A percentile compares a stretch with the other conserved stretches of the same genome.
Evolutionary conservation across 2,888 invertebrate species (phyloP).

Genomic region (Andrena marginata): DNA sequence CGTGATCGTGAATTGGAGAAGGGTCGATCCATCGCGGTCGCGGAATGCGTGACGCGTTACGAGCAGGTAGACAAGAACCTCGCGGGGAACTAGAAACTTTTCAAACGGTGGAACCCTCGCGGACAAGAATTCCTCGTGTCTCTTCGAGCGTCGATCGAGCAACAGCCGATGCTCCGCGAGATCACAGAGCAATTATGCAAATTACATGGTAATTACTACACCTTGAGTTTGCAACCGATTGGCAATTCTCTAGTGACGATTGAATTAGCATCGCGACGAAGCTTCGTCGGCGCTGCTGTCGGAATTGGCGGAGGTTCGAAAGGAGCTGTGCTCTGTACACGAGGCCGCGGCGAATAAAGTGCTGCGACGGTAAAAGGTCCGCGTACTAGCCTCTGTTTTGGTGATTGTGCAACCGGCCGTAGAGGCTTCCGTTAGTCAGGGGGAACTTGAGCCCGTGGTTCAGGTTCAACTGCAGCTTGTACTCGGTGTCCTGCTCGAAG

Average conservation of each 20-base stretch:
- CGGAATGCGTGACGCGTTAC: not conserved
- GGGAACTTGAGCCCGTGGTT: conserved; percentile 87
- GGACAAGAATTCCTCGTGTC: no score
- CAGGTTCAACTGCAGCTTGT: conserved; percentile 83
- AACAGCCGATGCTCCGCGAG: not conserved
- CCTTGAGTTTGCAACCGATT: not conserved
- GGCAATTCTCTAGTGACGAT: not conserved
- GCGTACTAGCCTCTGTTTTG: conserved; percentile 78
- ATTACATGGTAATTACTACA: not conserved
- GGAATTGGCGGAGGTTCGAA: not conserved
- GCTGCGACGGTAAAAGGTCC: not conserved
- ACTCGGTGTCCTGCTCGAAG: conserved; percentile 85
- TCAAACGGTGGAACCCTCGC: no score
- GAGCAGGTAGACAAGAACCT: not conserved
- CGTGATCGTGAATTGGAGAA: conserved; percentile 40
- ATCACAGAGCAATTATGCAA: not conserved
- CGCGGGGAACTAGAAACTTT: not conserved
- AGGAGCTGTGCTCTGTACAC: not conserved
- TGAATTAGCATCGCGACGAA: not conserved
- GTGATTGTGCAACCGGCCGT: conserved; percentile 86
- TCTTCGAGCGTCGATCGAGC: no score
- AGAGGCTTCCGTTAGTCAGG: conserved; percentile 87
- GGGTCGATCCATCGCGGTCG: not conserved
- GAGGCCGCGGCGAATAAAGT: not conserved
- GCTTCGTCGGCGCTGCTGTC: no score